Conservation (phyloP, 2,888 invertebrate genomes). For the Trichogramma evanescens region DNA sequence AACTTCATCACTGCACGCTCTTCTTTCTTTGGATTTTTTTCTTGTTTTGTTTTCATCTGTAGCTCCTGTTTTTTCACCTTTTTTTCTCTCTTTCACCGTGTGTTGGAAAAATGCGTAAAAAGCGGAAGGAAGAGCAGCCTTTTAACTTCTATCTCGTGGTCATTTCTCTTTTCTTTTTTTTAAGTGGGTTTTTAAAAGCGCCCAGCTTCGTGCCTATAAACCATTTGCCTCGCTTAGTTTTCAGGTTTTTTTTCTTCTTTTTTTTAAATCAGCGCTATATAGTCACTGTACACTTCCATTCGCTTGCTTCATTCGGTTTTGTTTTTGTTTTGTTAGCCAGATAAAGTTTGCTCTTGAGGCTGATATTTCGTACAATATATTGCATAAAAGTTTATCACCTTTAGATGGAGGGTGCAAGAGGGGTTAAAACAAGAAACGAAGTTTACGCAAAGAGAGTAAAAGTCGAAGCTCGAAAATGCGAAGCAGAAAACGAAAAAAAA, state of each 20-base stretch:
- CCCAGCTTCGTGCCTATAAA: background rate
- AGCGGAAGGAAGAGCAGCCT: background rate
- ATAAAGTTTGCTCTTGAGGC: slow-evolving; percentile 1
- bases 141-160: slow-evolving; percentile 8
- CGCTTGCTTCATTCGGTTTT: too few relatives aligned
- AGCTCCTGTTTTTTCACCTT: background rate
- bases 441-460: slow-evolving; percentile 1
- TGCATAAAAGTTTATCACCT: slow-evolving; percentile 1
- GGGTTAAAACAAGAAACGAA: slow-evolving; percentile 10
- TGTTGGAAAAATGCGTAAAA: background rate
- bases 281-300: too few relatives aligned
- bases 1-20: too few relatives aligned
- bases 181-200: slow-evolving; percentile 6
- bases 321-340: too few relatives aligned
- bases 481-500: too few relatives aligned
- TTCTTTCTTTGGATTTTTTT: too few relatives aligned
- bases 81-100: background rate
- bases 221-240: background rate
- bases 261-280: background rate
- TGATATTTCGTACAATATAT: slow-evolving; percentile 14
- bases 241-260: background rate
- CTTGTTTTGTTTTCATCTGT: too few relatives aligned
- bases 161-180: slow-evolving; percentile 9
- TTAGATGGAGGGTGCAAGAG: background rate
- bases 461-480: too few relatives aligned